These are phyloP conservation scores for Salvelinus alpinus DNA, from an alignment of 2,113 vertebrate species.

Conservation along the genomic window DNA sequence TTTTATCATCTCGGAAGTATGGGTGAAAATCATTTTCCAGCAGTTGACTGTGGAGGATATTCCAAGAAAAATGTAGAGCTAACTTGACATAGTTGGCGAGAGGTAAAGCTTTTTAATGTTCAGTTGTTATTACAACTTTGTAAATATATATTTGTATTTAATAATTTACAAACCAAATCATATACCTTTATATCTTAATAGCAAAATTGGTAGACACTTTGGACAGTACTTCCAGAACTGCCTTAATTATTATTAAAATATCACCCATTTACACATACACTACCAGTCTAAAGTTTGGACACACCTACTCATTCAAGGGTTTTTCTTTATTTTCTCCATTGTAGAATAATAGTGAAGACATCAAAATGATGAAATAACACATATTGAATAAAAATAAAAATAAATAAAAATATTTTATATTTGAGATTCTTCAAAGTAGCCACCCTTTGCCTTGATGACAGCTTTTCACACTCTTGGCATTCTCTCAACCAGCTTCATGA, in stretches of 20 bases:
- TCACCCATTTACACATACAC: conserved; percentile 48
- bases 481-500: too few species aligned
- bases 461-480: too few species aligned
- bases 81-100: background rate
- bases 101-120: conserved; percentile 46
- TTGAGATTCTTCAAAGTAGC: too few species aligned
- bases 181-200: conserved; percentile 47
- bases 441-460: too few species aligned
- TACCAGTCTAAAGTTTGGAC: too few species aligned
- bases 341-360: too few species aligned
- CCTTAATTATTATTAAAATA: conserved; percentile 55
- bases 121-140: conserved; percentile 54
- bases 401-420: too few species aligned
- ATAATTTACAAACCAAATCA: conserved; percentile 66
- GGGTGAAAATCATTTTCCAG: conserved; percentile 49
- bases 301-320: too few species aligned
- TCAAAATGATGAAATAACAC: too few species aligned
- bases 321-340: too few species aligned
- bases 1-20: conserved; percentile 38
- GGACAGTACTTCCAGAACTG: conserved; percentile 28
- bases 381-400: too few species aligned
- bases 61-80: conserved; percentile 54
- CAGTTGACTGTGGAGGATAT: conserved; percentile 31
- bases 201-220: conserved; percentile 66
- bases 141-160: conserved; percentile 66